phyloP scores from a whole-genome alignment of 53 echinoderm and acorn worm genomes.

The Actinopyga echinites region DNA sequence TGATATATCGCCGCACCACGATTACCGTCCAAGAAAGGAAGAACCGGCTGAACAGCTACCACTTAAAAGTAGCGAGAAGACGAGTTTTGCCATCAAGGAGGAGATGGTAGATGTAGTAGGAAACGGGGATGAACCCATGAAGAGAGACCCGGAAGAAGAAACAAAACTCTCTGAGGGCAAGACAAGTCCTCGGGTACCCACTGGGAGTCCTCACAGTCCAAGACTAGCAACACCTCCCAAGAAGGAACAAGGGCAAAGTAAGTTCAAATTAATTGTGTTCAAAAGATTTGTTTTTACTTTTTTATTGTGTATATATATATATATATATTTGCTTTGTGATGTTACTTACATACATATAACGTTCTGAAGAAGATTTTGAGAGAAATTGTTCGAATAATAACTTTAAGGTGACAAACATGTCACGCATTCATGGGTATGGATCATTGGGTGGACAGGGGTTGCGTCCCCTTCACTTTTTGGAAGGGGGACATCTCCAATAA shows the following conservation, averaged over 20 bases:
- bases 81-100: not conserved
- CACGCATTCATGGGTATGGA: too few species aligned
- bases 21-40: too few species aligned
- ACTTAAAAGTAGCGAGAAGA: slow-evolving; percentile 29
- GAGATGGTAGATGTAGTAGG: slow-evolving; percentile 1
- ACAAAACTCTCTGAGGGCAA: slow-evolving; percentile 21
- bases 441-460: too few species aligned
- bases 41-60: not conserved
- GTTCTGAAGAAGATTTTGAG: too few species aligned
- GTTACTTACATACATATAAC: too few species aligned
- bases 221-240: not conserved
- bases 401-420: too few species aligned
- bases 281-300: too few species aligned
- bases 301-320: too few species aligned
- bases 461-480: too few species aligned
- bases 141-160: slow-evolving; percentile 1
- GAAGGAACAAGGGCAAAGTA: slow-evolving; percentile 17
- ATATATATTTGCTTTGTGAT: too few species aligned
- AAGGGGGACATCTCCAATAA: too few species aligned
- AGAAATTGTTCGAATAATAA: too few species aligned
- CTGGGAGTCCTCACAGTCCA: slow-evolving; percentile 1
- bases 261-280: not conserved
- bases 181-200: not conserved
- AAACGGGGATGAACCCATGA: not conserved
- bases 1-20: not conserved